phyloP scores from a whole-genome alignment of 1,140 invertebrate species.

The Achatina immaculata region DNA sequence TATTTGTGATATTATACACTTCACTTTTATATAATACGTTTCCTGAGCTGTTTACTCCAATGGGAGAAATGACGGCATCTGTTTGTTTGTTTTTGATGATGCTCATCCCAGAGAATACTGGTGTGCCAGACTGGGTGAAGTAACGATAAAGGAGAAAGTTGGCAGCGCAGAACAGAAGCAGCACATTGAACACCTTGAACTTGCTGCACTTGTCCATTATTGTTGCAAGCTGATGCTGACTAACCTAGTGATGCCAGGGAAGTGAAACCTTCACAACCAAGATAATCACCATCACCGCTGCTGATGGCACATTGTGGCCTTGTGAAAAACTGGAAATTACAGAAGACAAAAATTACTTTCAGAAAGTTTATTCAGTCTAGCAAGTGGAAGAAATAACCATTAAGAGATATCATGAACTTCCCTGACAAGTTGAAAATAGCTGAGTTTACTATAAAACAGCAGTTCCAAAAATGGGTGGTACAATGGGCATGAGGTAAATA shows the following conservation, averaged over 20 bases:
- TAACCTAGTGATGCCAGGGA: background rate
- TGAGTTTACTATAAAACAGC: too few relatives aligned
- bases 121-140: background rate
- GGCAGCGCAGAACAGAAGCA: background rate
- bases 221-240: background rate
- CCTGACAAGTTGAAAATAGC: too few relatives aligned
- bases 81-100: background rate
- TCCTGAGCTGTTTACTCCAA: background rate
- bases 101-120: background rate
- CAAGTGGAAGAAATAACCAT: too few relatives aligned
- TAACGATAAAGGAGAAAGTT: slow-evolving; percentile 12
- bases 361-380: too few relatives aligned
- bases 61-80: background rate
- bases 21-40: background rate
- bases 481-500: too few relatives aligned
- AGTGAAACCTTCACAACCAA: background rate
- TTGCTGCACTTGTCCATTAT: slow-evolving; percentile 14
- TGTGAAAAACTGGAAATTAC: too few relatives aligned
- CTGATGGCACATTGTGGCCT: too few relatives aligned
- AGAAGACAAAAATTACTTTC: too few relatives aligned
- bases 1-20: background rate
- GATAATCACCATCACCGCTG: too few relatives aligned
- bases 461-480: too few relatives aligned
- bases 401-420: too few relatives aligned
- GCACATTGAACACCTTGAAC: slow-evolving; percentile 13